Base-by-base conservation (phyloP, 2,113 vertebrate genomes). In the Montifringilla adamsi region DNA sequence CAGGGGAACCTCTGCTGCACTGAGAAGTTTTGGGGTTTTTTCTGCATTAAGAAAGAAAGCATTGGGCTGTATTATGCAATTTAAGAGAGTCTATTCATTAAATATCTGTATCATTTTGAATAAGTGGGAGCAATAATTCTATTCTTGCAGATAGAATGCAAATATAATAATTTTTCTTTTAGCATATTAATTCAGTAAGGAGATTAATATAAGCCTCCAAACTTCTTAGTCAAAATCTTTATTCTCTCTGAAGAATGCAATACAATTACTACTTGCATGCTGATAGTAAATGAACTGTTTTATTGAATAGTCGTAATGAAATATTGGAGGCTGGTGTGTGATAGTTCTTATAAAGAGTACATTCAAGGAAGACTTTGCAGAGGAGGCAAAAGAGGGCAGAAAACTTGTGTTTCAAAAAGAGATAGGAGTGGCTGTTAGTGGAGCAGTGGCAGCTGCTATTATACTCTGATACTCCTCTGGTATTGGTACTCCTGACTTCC, bases 191-290 rank as follows among this genome's bases (percentile, higher is more conserved):
- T 93, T 96, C 90, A 77, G 68, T 95, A 95, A 96, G 92, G 52
- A 88, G 85, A 93, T 97, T 96, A 93, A 90, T 92, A 68, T 78
- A 96, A 90, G 68, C 76, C 92, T 92, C 64, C 52, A 78, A 84
- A 95, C 56, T 86, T 92, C 92, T 84, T 90, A 88, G 79, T 90
- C 64, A 94, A 91, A 92, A 88, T 81, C 90, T 93, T 90, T 94
- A 41, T 94, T 96, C 69, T 92, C 39, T 77, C 53, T 44, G 33
- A n/a, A 84, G 52, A 96, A 92, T 49, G 53, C 44, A 64, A 49
- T 44, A 84, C 76, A 95, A 68, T 95, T 94, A 64, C 47, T 95
- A 20, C 73, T 81, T 73, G 52, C 64, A 75, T 93, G 64, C 68
- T 63, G 59, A 84, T 72, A 90, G 84, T 90, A 94, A 94, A 81